These are phyloP conservation scores for Rhodinocichla rosea DNA, from an alignment of 2,113 vertebrate species.

Conservation along the genomic window DNA sequence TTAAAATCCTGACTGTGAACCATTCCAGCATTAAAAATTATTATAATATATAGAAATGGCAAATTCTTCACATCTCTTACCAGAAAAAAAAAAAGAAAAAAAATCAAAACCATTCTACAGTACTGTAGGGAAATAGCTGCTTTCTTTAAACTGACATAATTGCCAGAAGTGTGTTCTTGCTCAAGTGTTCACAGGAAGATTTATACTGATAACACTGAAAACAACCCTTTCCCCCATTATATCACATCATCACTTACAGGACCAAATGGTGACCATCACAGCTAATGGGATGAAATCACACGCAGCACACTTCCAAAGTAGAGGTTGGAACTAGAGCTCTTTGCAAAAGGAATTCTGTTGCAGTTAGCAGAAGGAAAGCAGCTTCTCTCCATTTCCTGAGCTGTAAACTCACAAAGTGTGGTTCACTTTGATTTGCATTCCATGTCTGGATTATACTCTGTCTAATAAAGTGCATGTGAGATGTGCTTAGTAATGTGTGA, in stretches of 20 bases:
- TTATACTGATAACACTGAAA: slow-evolving; percentile 42
- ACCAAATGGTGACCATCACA: slow-evolving; percentile 51
- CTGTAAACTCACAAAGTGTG: slow-evolving; percentile 39
- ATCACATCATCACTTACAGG: slow-evolving; percentile 43
- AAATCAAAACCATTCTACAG: background rate
- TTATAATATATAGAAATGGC: slow-evolving; percentile 6
- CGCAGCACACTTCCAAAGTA: background rate
- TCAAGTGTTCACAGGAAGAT: slow-evolving; percentile 55
- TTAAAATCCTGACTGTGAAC: slow-evolving; percentile 12
- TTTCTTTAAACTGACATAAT: slow-evolving; percentile 46
- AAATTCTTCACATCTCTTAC: slow-evolving; percentile 25
- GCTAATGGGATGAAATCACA: slow-evolving; percentile 43
- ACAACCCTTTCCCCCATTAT: slow-evolving; percentile 19
- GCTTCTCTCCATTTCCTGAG: slow-evolving; percentile 59
- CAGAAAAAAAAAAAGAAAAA: background rate
- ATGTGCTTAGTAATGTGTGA: slow-evolving; percentile 45
- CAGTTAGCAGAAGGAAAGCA: slow-evolving; percentile 46
- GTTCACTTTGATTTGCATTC: slow-evolving; percentile 48
- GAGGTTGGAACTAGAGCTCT: background rate
- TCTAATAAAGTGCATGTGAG: slow-evolving; percentile 51
- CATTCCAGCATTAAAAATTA: slow-evolving; percentile 32
- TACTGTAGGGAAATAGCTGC: background rate
- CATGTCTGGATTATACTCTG: background rate
- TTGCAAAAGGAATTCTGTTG: slow-evolving; percentile 15
- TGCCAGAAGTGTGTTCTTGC: slow-evolving; percentile 13